phyloP scores from a whole-genome alignment of 2,888 invertebrate species.

The Marronus borbonicus region DNA sequence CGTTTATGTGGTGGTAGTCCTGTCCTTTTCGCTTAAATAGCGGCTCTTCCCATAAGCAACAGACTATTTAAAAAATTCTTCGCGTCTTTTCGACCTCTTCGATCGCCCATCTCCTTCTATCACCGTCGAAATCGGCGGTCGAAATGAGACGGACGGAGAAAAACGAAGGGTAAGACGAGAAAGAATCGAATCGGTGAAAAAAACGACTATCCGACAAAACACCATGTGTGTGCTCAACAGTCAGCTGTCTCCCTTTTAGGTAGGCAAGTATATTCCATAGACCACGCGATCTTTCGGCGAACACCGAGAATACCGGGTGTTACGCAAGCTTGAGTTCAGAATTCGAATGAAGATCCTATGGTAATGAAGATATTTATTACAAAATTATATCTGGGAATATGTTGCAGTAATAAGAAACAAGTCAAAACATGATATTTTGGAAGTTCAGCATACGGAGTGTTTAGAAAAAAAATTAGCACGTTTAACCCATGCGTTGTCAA shows the following conservation, averaged over 20 bases:
- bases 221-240: conserved; percentile 10
- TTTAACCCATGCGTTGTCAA: no score
- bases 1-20: neutral
- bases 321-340: no score
- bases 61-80: conserved; percentile 35
- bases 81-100: conserved; percentile 8
- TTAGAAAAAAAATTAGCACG: no score
- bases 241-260: conserved; percentile 60
- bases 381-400: no score
- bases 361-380: no score
- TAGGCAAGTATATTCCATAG: conserved; percentile 61
- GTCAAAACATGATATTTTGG: no score
- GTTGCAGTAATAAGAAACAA: no score
- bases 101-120: no score
- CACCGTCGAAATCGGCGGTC: no score
- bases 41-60: neutral
- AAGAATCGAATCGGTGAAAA: conserved; percentile 1
- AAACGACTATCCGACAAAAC: conserved; percentile 24
- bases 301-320: conserved; percentile 32
- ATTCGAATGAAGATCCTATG: no score
- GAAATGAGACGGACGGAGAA: no score
- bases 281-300: conserved; percentile 58
- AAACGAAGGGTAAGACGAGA: neutral
- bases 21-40: neutral
- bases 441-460: no score